phyloP scores from a whole-genome alignment of 92 coral and sea anemone species.

The Heliopora coerulea region DNA sequence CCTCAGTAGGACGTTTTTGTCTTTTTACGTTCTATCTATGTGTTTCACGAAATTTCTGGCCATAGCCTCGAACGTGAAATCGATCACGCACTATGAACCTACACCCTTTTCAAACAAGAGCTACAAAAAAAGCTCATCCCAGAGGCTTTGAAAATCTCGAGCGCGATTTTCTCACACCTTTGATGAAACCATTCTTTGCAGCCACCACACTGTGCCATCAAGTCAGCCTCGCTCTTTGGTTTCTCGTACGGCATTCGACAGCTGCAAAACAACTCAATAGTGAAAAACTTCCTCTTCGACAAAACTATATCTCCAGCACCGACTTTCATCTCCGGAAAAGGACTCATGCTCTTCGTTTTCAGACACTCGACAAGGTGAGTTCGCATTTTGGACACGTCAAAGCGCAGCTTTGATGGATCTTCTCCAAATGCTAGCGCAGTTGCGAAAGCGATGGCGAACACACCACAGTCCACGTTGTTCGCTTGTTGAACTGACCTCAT shows the following conservation, averaged over 20 bases:
- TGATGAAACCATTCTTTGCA: constrained; percentile 45
- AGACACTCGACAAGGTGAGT: constrained; percentile 36
- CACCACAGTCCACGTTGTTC: constrained; percentile 30
- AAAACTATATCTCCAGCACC: neutral
- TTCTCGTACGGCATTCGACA: constrained; percentile 55
- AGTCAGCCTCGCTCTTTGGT: constrained; percentile 39
- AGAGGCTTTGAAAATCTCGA: constrained; percentile 39
- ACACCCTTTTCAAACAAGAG: constrained; percentile 23
- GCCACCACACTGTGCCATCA: constrained; percentile 42
- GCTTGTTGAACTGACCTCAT: constrained; percentile 41
- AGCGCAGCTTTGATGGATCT: constrained; percentile 30
- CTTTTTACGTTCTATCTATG: no score
- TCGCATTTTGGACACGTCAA: constrained; percentile 41
- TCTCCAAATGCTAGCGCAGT: constrained; percentile 30
- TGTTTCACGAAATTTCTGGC: no score
- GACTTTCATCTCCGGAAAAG: constrained; percentile 35
- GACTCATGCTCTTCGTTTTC: constrained; percentile 35
- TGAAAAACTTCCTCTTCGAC: constrained; percentile 35
- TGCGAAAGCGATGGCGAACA: constrained; percentile 39
- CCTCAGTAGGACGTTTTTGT: no score
- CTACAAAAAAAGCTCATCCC: constrained; percentile 38
- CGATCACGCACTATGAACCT: neutral
- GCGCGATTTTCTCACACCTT: constrained; percentile 38
- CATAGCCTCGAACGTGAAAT: neutral
- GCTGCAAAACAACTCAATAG: constrained; percentile 46